Percentiles rank a stretch among this genome's conserved stretches.
Evolutionary conservation across 2,113 vertebrate genomes (phyloP).

Genomic region (Erpornis zantholeuca): DNA sequence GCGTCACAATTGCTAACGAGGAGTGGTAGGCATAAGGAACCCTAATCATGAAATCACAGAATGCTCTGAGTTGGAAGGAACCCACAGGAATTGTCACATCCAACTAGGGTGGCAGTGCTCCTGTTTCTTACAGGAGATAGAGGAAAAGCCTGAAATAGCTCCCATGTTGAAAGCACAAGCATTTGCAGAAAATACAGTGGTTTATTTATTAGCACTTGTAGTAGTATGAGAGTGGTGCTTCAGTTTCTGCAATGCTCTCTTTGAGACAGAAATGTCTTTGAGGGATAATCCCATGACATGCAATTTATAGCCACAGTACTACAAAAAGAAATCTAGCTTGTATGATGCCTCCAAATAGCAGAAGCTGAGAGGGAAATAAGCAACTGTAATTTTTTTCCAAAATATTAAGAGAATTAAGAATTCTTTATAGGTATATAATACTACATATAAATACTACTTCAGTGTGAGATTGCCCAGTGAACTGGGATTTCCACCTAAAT

Average conservation of each 20-base stretch:
- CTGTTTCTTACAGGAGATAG: neutral
- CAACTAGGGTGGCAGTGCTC: neutral
- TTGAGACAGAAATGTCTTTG: neutral
- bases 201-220: neutral
- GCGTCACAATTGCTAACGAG: neutral
- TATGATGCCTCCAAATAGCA: neutral
- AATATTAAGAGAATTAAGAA: neutral
- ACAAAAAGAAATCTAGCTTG: neutral
- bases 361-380: neutral
- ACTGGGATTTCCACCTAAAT: neutral
- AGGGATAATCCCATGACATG: neutral
- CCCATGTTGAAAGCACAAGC: neutral
- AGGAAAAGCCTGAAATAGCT: neutral
- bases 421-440: neutral
- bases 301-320: neutral
- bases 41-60: neutral
- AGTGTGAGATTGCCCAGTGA: neutral
- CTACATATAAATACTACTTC: neutral
- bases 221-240: neutral
- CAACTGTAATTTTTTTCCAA: neutral
- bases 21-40: neutral
- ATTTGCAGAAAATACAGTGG: neutral
- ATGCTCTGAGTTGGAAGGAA: neutral
- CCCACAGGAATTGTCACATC: neutral
- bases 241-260: neutral